These are phyloP conservation scores for Sylvietta virens DNA, from an alignment of 2,113 vertebrate genomes.

Conservation along the genomic window DNA sequence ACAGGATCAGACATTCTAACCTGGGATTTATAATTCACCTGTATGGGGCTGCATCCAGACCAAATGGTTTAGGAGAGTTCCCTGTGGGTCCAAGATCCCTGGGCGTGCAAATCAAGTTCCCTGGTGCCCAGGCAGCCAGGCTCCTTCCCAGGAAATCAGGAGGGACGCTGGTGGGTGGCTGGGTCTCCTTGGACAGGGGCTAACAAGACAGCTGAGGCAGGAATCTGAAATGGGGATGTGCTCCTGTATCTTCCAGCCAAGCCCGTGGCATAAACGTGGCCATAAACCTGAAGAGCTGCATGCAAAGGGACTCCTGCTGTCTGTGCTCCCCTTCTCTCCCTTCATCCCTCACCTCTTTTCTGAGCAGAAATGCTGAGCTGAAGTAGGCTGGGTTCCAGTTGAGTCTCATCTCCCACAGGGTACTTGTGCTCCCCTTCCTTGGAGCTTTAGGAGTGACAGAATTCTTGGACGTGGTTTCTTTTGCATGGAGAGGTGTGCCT, in stretches of 20 bases:
- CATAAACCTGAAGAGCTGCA: background rate
- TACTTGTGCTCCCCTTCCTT: background rate
- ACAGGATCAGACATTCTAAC: background rate
- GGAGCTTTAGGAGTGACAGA: background rate
- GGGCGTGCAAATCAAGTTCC: fast-evolving
- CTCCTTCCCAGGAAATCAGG: fast-evolving
- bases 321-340: background rate
- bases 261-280: background rate
- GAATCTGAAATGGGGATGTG: background rate
- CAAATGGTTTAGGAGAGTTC: background rate
- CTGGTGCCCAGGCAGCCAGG: background rate
- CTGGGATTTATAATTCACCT: background rate
- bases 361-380: background rate
- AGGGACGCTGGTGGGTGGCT: background rate
- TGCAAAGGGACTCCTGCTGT: background rate
- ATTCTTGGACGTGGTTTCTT: background rate
- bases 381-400: background rate
- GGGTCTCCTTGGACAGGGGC: background rate
- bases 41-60: background rate
- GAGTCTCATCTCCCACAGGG: background rate
- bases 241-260: background rate
- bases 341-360: background rate
- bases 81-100: background rate
- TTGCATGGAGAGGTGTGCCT: background rate
- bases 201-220: background rate